phyloP scores from a whole-genome alignment of 2,113 vertebrate species.

The Capreolus pygargus region DNA sequence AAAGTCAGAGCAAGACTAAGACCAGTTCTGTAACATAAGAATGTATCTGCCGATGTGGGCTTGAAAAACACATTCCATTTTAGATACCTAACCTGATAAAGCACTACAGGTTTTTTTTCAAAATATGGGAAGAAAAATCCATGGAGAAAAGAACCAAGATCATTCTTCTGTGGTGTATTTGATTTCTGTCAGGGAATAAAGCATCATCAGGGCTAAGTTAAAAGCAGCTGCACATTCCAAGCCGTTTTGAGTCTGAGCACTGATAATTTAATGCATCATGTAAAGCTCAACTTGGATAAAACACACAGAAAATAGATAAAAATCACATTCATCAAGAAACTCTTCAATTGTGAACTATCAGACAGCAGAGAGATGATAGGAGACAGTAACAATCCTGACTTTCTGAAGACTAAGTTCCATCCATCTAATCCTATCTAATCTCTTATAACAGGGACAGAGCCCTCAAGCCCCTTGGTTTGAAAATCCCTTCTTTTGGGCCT shows the following conservation, averaged over 20 bases:
- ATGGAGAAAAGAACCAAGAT: neutral
- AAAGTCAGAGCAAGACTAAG: neutral
- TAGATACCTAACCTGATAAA: slow-evolving; percentile 22
- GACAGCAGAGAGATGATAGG: neutral
- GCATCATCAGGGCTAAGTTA: neutral
- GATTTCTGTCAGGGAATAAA: neutral
- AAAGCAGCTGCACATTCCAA: neutral
- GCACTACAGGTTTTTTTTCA: neutral
- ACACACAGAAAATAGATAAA: neutral
- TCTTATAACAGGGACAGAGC: neutral
- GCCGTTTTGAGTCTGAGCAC: neutral
- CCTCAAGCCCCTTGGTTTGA: neutral
- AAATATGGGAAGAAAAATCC: neutral
- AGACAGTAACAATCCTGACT: neutral
- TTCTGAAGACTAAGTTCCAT: slow-evolving; percentile 8
- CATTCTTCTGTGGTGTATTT: neutral
- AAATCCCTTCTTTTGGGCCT: neutral
- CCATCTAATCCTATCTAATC: slow-evolving; percentile 29
- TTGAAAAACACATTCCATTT: slow-evolving; percentile 25
- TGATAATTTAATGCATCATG: neutral
- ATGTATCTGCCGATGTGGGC: accelerated
- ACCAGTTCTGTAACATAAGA: neutral
- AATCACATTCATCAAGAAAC: neutral
- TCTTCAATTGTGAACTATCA: slow-evolving; percentile 27
- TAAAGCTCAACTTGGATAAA: neutral